Evolutionary conservation across 2,888 invertebrate genomes (phyloP).

Genomic region (Heteromurus nitidus): DNA sequence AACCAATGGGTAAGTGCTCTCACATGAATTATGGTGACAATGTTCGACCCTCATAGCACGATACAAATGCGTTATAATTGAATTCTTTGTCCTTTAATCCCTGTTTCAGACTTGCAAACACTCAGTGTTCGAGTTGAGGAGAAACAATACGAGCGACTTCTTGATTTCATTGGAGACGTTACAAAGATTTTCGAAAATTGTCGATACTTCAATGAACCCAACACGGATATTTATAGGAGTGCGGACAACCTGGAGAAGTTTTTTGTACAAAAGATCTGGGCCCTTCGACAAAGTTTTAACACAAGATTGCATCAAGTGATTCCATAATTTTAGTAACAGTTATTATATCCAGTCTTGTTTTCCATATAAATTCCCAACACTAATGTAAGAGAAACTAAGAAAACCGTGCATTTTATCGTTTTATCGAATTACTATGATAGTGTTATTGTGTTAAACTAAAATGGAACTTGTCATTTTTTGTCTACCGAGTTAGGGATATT

Average conservation of each 20-base stretch:
- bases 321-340: not conserved
- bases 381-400: not conserved
- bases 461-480: not conserved
- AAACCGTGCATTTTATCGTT: not conserved
- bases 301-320: constrained; percentile 31
- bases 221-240: constrained; percentile 96
- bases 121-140: constrained; percentile 91
- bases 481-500: no score
- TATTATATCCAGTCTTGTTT: not conserved
- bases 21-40: not conserved
- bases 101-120: constrained; percentile 88
- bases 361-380: not conserved
- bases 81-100: not conserved
- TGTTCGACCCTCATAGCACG: no score
- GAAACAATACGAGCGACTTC: constrained; percentile 88
- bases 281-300: constrained; percentile 86
- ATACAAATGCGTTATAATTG: no score
- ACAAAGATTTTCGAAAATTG: constrained; percentile 99
- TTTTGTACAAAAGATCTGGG: constrained; percentile 95
- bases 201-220: constrained; percentile 96
- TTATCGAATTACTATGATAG: not conserved
- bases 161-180: constrained; percentile 98
- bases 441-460: not conserved
- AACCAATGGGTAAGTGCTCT: constrained; percentile 96
- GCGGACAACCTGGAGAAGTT: constrained; percentile 96